Conservation (phyloP, 1,140 invertebrate species). For the Telenomus remus region DNA sequence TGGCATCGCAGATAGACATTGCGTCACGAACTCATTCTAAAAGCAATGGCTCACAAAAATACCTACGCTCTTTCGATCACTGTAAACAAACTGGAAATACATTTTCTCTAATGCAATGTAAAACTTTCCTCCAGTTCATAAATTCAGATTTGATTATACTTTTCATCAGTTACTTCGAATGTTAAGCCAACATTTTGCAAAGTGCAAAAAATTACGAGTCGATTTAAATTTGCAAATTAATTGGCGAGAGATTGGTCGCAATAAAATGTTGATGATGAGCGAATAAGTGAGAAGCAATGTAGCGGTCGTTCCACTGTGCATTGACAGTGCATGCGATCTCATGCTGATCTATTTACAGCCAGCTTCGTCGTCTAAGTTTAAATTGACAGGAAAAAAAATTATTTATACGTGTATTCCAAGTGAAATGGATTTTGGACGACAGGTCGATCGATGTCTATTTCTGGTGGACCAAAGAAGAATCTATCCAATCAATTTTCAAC, state of each 20-base stretch:
- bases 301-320: slow-evolving; percentile 59
- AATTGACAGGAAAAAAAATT: slow-evolving; percentile 45
- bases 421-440: slow-evolving; percentile 30
- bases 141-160: background rate
- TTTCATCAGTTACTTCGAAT: too few species aligned
- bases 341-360: slow-evolving; percentile 56
- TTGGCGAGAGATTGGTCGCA: background rate
- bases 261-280: slow-evolving; percentile 30
- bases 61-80: slow-evolving; percentile 22
- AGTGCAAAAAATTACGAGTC: too few species aligned
- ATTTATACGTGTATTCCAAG: slow-evolving; percentile 35
- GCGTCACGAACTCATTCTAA: slow-evolving; percentile 63
- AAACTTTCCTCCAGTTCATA: background rate
- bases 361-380: slow-evolving; percentile 52
- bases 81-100: slow-evolving; percentile 49
- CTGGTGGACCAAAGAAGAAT: slow-evolving; percentile 10
- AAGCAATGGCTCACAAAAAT: slow-evolving; percentile 64
- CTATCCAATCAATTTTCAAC: too few species aligned
- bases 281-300: slow-evolving; percentile 43
- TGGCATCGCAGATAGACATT: slow-evolving; percentile 46
- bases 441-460: slow-evolving; percentile 23
- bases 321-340: slow-evolving; percentile 57
- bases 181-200: too few species aligned
- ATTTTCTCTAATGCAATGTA: slow-evolving; percentile 20
- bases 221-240: background rate